phyloP scores from a whole-genome alignment of 2,113 vertebrate genomes.

The Paramisgurnus dabryanus region DNA sequence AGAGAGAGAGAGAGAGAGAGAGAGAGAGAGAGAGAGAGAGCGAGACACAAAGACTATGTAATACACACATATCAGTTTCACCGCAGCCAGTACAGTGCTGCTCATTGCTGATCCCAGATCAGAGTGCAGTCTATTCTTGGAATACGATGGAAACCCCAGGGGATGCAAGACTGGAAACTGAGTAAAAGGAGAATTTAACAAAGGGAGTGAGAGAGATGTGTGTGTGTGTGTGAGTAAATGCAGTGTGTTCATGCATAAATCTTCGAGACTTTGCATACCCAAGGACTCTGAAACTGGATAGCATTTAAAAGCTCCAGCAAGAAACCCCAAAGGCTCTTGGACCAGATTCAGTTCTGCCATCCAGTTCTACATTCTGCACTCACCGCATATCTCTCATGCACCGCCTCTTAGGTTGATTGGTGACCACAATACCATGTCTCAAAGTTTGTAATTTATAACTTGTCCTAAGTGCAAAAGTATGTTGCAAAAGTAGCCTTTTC shows the following conservation, averaged over 20 bases:
- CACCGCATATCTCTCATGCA: conserved; percentile 9
- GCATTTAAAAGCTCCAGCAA: conserved; percentile 30
- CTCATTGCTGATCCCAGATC: conserved; percentile 57
- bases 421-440: conserved; percentile 3
- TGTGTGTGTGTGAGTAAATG: background rate
- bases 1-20: conserved; percentile 43
- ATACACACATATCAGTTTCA: conserved; percentile 44
- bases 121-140: conserved; percentile 66
- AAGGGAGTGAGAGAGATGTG: conserved; percentile 36
- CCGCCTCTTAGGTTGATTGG: conserved; percentile 39
- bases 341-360: conserved; percentile 27
- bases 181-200: conserved; percentile 42
- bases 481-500: background rate
- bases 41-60: conserved; percentile 27
- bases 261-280: conserved; percentile 31
- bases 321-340: conserved; percentile 40
- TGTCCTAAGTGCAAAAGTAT: conserved; percentile 7
- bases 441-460: conserved; percentile 14
- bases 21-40: conserved; percentile 40
- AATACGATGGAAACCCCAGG: conserved; percentile 59
- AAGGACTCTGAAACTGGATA: conserved; percentile 31
- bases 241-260: conserved; percentile 35
- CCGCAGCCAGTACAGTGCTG: conserved; percentile 42
- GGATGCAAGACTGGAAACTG: conserved; percentile 55
- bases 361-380: background rate